Evolutionary conservation across 2,797 vertebrate genomes (phyloP), one percentile per base, ranked within the genome.

Genomic region (Gadopsis marmoratus): DNA sequence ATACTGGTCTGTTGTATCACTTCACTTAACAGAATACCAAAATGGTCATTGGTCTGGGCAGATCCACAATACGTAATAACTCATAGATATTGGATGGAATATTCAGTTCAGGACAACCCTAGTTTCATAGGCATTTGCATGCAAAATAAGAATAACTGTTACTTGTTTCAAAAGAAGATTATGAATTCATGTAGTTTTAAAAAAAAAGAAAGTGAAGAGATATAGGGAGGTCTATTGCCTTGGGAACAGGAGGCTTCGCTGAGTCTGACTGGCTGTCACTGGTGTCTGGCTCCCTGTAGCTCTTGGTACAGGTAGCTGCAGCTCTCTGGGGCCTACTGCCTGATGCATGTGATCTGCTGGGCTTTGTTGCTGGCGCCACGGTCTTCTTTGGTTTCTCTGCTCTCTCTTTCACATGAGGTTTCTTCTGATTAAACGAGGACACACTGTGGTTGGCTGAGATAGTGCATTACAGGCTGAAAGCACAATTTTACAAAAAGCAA

Each of bases 211-310:
- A 31, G 7, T 29, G 12, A 50, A 11, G 26, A 54, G 1, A 43
- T 64, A 72, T 0, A 41, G 1, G 37, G 7, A 14, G 39, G 7
- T 60, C 1, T 53, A 45, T 90, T 91, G 85, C 94, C 94, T 90
- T 87, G 19, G 75, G 29, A 75, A 69, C 45, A 31, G 70, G 61
- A 76, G 59, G 37, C 37, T 45, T 63, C 39, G 93, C 87, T 6
- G 76, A 73, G 61, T 94, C 93, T 66, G 93, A 93, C 55, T 59
- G 85, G 83, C 76, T 94, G 35, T 82, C 86, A 75, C 96, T 97
- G 8, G 94, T 95, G 53, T 96, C 96, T 58, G 73, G 88, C 23
- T 98, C 97, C 88, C 88, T 96, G 86, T 98, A 98, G 88, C 86
- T 96, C 92, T 96, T 97, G 81, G 76, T 86, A 14, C 17, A 45